A percentile compares a stretch with the other conserved stretches of the same genome.
phyloP scores from a whole-genome alignment of 2,113 vertebrate genomes.

The Charadrius vociferus region DNA sequence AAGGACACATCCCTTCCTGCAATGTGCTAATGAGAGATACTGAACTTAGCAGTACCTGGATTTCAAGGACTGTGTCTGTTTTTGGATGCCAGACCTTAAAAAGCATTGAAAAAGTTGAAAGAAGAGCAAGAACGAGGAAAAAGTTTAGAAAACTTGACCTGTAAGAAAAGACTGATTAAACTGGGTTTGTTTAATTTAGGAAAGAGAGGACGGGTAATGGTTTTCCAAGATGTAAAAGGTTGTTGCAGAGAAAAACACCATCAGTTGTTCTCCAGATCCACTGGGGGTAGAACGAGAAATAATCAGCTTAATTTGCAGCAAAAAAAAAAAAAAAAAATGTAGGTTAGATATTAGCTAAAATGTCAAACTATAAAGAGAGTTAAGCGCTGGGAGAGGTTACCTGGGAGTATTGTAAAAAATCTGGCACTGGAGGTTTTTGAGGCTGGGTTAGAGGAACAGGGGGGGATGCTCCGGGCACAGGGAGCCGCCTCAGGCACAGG shows the following conservation, averaged over 20 bases:
- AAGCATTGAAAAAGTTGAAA: not conserved
- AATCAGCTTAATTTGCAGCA: constrained; percentile 60
- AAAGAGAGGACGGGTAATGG: not conserved
- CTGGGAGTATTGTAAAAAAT: constrained; percentile 17
- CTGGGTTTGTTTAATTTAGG: constrained; percentile 59
- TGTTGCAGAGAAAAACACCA: constrained; percentile 60
- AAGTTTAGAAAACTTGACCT: constrained; percentile 21
- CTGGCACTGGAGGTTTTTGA: constrained; percentile 30
- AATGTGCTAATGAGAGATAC: not conserved
- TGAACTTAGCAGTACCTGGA: not conserved
- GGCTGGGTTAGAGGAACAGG: not conserved
- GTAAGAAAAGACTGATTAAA: constrained; percentile 29
- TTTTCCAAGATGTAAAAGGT: constrained; percentile 62
- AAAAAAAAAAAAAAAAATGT: constrained; percentile 40
- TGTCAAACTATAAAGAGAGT: constrained; percentile 66
- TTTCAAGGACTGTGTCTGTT: not conserved
- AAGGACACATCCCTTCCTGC: not conserved
- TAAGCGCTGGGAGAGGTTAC: constrained; percentile 48
- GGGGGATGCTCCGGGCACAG: not conserved
- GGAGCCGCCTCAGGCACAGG: accelerated
- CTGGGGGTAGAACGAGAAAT: constrained; percentile 56
- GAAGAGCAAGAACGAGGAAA: not conserved
- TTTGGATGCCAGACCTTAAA: not conserved
- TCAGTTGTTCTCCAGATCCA: constrained; percentile 60
- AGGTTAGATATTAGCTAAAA: constrained; percentile 64